A percentile compares a stretch with the other conserved stretches of the same genome.
Conservation (phyloP, 35 echinoderm and acorn worm genomes). For the Apostichopus japonicus region DNA sequence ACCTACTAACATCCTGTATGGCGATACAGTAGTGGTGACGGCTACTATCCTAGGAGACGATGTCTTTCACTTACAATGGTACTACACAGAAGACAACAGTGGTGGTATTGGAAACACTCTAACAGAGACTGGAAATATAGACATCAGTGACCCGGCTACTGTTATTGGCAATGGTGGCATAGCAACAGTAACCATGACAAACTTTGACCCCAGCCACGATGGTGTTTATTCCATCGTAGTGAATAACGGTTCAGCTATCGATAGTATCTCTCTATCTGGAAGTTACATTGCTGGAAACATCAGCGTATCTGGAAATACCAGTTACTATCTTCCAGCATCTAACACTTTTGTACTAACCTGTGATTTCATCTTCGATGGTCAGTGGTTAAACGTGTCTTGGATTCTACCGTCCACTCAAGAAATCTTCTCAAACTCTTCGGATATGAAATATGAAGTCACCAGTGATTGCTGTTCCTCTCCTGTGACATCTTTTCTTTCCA, state of each 20-base stretch:
- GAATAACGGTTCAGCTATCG: neutral
- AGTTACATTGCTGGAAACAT: neutral
- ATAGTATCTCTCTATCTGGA: neutral
- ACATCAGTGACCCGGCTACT: neutral
- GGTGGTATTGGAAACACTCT: neutral
- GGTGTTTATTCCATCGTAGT: neutral
- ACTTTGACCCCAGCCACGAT: neutral
- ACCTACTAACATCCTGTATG: neutral
- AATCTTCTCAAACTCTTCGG: too few relatives aligned
- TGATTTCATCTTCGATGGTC: too few relatives aligned
- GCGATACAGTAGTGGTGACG: neutral
- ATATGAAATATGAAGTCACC: too few relatives aligned
- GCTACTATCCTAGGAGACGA: conserved; percentile 3
- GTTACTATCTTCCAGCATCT: neutral
- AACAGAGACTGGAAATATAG: neutral
- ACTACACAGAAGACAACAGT: neutral
- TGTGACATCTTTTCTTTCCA: too few relatives aligned
- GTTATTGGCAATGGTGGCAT: neutral
- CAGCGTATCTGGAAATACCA: neutral
- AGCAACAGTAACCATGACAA: conserved; percentile 9
- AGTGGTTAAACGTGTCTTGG: too few relatives aligned
- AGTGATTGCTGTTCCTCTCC: too few relatives aligned
- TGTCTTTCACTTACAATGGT: neutral
- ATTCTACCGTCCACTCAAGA: too few relatives aligned
- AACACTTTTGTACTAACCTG: too few relatives aligned